Evolutionary conservation across 1,140 invertebrate genomes (phyloP).

Genomic region (Procambarus clarkii): DNA sequence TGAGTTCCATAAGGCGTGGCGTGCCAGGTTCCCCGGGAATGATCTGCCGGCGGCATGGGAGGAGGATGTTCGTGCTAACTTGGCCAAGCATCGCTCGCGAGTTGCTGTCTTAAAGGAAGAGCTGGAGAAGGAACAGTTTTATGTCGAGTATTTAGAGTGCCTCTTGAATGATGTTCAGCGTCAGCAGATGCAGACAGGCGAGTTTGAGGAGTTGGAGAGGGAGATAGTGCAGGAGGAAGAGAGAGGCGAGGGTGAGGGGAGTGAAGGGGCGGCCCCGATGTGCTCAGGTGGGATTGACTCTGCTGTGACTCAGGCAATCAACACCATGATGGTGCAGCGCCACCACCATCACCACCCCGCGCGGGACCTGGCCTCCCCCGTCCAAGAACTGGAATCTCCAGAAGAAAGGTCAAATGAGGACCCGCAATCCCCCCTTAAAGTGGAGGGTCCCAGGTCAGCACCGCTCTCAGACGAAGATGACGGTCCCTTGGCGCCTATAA

Average conservation of each 20-base stretch:
- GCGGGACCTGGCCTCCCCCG: conserved; percentile 16
- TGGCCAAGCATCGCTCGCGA: conserved; percentile 88
- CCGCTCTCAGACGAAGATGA: conserved; percentile 50
- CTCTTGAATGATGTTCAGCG: conserved; percentile 79
- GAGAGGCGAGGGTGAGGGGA: conserved; percentile 72
- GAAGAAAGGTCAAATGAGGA: background rate
- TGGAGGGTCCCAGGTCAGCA: conserved; percentile 27
- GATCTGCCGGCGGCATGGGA: conserved; percentile 92
- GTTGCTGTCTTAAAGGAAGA: conserved; percentile 87
- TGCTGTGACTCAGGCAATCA: conserved; percentile 67
- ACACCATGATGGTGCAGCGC: conserved; percentile 68
- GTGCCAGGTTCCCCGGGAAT: conserved; percentile 90
- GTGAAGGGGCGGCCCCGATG: conserved; percentile 52
- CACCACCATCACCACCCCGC: conserved; percentile 38
- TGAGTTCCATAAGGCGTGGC: conserved; percentile 91
- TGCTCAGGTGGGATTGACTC: conserved; percentile 67
- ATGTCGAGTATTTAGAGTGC: conserved; percentile 91
- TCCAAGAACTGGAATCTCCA: conserved; percentile 16
- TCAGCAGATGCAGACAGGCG: conserved; percentile 36
- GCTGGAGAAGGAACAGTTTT: conserved; percentile 91
- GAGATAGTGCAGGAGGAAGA: conserved; percentile 50
- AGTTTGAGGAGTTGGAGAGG: conserved; percentile 28
- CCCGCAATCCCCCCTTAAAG: background rate
- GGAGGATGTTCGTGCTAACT: conserved; percentile 90
- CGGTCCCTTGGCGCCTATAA: conserved; percentile 54